phyloP scores from a whole-genome alignment of 2,797 vertebrate species.

The Phataginus tetradactyla region DNA sequence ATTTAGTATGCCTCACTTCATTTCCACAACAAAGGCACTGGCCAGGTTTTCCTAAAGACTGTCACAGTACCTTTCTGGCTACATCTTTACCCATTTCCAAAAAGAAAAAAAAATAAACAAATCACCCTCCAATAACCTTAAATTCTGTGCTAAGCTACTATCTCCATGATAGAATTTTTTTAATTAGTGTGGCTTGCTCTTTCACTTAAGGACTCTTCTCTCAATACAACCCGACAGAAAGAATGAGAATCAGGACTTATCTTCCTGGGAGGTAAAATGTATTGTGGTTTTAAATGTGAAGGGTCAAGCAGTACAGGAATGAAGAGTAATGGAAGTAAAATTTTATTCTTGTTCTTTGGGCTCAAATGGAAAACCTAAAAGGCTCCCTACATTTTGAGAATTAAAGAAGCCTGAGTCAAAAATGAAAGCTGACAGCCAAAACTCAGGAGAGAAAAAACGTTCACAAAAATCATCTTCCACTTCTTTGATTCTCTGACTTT shows the following conservation, averaged over 20 bases:
- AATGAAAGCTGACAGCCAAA: constrained; percentile 65
- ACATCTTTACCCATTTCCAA: not conserved
- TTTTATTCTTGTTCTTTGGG: constrained; percentile 44
- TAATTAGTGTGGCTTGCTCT: constrained; percentile 7
- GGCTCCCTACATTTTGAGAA: constrained; percentile 15
- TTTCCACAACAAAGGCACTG: constrained; percentile 6
- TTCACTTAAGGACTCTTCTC: constrained; percentile 6
- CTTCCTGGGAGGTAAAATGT: constrained; percentile 26
- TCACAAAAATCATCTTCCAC: constrained; percentile 1
- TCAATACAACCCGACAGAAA: not conserved
- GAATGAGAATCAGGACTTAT: not conserved
- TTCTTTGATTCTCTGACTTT: constrained; percentile 37
- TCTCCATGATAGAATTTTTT: not conserved
- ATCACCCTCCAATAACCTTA: not conserved
- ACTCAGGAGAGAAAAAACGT: constrained; percentile 16
- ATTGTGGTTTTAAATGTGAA: constrained; percentile 42
- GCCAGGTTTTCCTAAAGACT: constrained; percentile 38
- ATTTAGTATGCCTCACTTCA: not conserved
- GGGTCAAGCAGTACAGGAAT: not conserved
- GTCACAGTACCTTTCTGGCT: constrained; percentile 47
- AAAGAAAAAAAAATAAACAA: not conserved
- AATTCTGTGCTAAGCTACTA: constrained; percentile 26
- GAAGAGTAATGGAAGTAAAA: constrained; percentile 55
- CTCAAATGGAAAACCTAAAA: constrained; percentile 51
- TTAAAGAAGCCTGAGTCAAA: constrained; percentile 53